These are phyloP conservation scores for Mixornis gularis DNA, from an alignment of 2,113 vertebrate genomes.

Conservation along the genomic window DNA sequence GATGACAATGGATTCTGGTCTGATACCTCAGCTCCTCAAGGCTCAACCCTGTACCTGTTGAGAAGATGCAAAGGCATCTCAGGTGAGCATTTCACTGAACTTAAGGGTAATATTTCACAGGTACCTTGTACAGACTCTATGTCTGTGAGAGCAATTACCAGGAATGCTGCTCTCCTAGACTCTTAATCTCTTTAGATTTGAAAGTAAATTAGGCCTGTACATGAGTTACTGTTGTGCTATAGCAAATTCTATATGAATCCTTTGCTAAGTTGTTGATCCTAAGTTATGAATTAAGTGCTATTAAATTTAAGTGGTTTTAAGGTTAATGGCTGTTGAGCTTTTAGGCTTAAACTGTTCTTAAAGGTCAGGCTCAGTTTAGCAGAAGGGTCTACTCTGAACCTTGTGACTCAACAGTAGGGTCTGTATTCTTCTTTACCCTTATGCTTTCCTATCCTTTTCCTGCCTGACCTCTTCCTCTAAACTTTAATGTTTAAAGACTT, in stretches of 20 bases:
- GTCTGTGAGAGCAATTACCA: background rate
- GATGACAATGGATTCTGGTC: accelerated
- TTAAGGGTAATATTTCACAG: background rate
- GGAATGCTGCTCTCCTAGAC: background rate
- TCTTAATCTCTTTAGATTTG: background rate
- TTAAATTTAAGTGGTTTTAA: background rate
- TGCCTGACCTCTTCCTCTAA: background rate
- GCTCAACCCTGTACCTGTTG: background rate
- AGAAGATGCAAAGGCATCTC: background rate
- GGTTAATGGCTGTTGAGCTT: background rate
- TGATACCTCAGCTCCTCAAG: background rate
- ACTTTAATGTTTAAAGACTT: background rate
- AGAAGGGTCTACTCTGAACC: background rate
- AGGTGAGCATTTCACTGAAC: background rate
- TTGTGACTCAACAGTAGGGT: background rate
- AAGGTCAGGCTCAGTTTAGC: background rate
- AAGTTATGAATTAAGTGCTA: background rate
- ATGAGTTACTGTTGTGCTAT: background rate
- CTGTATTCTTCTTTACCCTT: background rate
- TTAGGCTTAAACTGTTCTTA: background rate
- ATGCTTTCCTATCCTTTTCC: background rate
- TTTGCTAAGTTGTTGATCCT: background rate
- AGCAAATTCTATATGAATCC: background rate
- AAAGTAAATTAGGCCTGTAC: background rate
- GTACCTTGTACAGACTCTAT: background rate